Conservation (phyloP, 2,797 vertebrate species). For the Halcyon smyrnensis region DNA sequence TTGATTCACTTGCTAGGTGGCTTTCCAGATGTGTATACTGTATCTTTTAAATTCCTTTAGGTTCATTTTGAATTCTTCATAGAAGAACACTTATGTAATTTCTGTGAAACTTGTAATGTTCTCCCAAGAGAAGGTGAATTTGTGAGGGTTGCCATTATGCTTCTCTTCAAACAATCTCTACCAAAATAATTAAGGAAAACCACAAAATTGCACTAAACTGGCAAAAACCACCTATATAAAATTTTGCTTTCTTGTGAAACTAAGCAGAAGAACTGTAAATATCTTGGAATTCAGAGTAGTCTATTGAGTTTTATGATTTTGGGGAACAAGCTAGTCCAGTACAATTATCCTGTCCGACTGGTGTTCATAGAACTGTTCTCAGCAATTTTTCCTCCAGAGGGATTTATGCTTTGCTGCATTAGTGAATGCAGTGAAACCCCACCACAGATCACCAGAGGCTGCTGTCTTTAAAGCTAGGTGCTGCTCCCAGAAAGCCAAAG, state of each 20-base stretch:
- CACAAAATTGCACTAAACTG: constrained; percentile 11
- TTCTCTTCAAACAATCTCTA: background rate
- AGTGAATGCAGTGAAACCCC: background rate
- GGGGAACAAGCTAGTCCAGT: background rate
- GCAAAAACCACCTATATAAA: background rate
- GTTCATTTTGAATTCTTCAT: background rate
- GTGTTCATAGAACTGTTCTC: background rate
- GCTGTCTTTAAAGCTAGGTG: background rate
- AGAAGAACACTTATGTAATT: background rate
- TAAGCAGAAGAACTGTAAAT: background rate
- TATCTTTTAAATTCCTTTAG: background rate
- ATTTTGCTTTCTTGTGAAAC: background rate
- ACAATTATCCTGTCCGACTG: constrained; percentile 6
- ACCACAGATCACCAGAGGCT: background rate
- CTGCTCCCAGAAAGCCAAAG: constrained; percentile 32
- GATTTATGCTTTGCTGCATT: background rate
- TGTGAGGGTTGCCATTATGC: background rate
- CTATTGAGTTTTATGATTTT: background rate
- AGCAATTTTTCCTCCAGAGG: background rate
- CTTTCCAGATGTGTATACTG: background rate
- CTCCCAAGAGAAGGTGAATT: constrained; percentile 1
- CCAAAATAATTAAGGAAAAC: constrained; percentile 13
- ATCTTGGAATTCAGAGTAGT: background rate
- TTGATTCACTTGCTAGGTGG: background rate
- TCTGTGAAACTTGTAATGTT: background rate